Percentiles rank a stretch among this genome's conserved stretches.
Evolutionary conservation across 2,113 vertebrate genomes (phyloP).

Genomic region (Haplochromis burtoni): DNA sequence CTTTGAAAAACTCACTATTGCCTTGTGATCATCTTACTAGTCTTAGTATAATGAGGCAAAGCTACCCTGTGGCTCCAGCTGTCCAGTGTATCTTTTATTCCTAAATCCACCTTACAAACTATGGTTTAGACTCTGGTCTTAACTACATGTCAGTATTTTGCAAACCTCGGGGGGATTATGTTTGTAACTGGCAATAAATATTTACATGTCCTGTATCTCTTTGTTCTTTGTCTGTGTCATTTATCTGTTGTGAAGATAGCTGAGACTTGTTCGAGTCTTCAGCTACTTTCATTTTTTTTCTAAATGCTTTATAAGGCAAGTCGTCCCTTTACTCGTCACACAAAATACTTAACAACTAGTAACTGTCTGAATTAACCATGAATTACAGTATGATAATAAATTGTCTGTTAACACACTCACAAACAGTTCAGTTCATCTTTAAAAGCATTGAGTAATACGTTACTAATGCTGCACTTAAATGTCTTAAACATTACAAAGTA

Average conservation of each 20-base stretch:
- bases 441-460: neutral
- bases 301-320: neutral
- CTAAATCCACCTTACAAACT: neutral
- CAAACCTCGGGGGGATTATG: fast-evolving
- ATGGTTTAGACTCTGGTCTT: neutral
- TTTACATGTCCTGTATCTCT: neutral
- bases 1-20: neutral
- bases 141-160: neutral
- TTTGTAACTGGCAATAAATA: neutral
- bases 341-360: neutral
- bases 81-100: neutral
- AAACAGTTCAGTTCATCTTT: neutral
- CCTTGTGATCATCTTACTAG: neutral
- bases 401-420: neutral
- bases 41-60: neutral
- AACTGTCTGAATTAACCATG: neutral
- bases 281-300: neutral
- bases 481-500: neutral
- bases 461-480: neutral
- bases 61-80: neutral
- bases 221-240: neutral
- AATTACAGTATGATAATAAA: neutral
- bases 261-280: neutral
- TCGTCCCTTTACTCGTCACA: neutral
- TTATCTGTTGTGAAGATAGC: neutral